Evolutionary conservation across 2,888 invertebrate genomes (phyloP).

Genomic region (Rhopalosiphum nymphaeae): DNA sequence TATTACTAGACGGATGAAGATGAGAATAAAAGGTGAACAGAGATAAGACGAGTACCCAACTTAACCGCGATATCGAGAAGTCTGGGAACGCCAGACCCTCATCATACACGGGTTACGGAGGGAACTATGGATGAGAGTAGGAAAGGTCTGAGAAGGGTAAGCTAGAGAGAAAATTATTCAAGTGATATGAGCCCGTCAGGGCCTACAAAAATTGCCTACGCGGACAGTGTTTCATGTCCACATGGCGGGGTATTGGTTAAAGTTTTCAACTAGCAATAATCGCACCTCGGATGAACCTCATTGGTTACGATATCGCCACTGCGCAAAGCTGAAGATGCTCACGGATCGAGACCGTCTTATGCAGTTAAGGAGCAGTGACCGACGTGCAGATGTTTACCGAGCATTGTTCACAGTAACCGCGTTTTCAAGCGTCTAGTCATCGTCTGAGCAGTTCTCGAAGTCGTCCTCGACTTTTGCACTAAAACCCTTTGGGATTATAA

Average conservation of each 20-base stretch:
- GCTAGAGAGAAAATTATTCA: background rate
- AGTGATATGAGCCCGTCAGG: conserved; percentile 68
- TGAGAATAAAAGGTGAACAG: no score
- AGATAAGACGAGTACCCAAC: no score
- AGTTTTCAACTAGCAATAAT: conserved; percentile 94
- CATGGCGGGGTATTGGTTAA: conserved; percentile 92
- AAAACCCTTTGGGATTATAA: accelerated
- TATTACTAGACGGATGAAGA: no score
- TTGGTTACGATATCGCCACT: conserved; percentile 75
- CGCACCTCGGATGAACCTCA: conserved; percentile 72
- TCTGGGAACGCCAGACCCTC: no score
- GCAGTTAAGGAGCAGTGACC: accelerated
- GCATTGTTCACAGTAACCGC: accelerated
- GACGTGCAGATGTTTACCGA: background rate
- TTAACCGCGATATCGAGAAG: no score
- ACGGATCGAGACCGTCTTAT: background rate
- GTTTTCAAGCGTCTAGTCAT: background rate
- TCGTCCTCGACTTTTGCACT: background rate
- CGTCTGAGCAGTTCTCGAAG: background rate
- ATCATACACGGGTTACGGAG: no score
- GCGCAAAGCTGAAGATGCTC: conserved; percentile 81
- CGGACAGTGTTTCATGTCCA: conserved; percentile 88
- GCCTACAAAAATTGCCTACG: conserved; percentile 89
- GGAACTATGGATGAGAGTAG: no score
- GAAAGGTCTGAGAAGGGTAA: no score